Evolutionary conservation across 1,140 invertebrate genomes (phyloP).

Genomic region (Aradophagus sp.): DNA sequence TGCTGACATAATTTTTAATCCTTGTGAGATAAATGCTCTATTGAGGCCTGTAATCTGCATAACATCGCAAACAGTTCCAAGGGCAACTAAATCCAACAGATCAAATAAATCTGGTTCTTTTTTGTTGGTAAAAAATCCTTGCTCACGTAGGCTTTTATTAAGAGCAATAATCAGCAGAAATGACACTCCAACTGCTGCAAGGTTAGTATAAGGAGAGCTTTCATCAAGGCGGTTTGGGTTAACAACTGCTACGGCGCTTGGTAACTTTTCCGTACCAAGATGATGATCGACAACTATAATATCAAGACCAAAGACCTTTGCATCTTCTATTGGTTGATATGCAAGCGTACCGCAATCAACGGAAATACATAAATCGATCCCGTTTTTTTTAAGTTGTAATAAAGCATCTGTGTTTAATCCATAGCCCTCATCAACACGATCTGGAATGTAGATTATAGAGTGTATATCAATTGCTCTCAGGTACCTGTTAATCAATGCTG

Average conservation of each 20-base stretch:
- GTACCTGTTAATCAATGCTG: slow-evolving; percentile 4
- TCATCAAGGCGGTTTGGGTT: slow-evolving; percentile 3
- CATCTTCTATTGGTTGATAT: slow-evolving; percentile 4
- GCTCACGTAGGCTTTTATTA: slow-evolving; percentile 4
- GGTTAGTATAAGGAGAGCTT: slow-evolving; percentile 1
- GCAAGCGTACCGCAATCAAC: slow-evolving; percentile 3
- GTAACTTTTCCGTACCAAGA: slow-evolving; percentile 1
- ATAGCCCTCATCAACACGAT: slow-evolving; percentile 3
- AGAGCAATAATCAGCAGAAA: slow-evolving; percentile 2
- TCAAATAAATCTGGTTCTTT: slow-evolving; percentile 4
- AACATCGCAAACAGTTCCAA: slow-evolving; percentile 1
- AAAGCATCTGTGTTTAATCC: slow-evolving; percentile 4
- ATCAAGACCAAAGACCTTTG: slow-evolving; percentile 2
- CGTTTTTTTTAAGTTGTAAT: slow-evolving; percentile 1
- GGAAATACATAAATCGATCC: slow-evolving; percentile 2
- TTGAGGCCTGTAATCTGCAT: slow-evolving; percentile 3
- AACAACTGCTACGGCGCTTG: slow-evolving; percentile 1
- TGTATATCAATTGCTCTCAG: slow-evolving; percentile 4
- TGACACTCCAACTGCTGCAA: slow-evolving; percentile 2
- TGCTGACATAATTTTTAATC: slow-evolving; percentile 3
- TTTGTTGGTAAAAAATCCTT: slow-evolving; percentile 4
- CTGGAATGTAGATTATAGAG: slow-evolving; percentile 4
- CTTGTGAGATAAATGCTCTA: slow-evolving; percentile 3
- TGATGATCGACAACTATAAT: slow-evolving; percentile 2
- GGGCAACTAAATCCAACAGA: slow-evolving; percentile 3